phyloP scores from a whole-genome alignment of 2,113 vertebrate species.

The Hemicordylus capensis region DNA sequence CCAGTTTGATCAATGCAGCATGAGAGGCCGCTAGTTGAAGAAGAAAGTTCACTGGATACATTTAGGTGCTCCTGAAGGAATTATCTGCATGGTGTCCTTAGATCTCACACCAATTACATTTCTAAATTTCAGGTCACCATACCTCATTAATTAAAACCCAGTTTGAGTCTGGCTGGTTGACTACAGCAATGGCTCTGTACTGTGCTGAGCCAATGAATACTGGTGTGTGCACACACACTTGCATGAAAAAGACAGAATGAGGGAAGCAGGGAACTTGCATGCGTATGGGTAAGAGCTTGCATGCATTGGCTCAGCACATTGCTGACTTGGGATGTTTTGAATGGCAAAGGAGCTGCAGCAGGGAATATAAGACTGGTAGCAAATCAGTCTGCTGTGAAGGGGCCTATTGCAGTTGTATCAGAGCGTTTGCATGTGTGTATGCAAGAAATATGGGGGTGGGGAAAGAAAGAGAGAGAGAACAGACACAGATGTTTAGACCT shows the following conservation, averaged over 20 bases:
- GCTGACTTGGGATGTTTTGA: background rate
- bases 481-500: background rate
- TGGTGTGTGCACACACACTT: background rate
- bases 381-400: background rate
- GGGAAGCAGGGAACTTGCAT: background rate
- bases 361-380: background rate
- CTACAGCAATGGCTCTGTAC: background rate
- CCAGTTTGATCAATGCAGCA: too few species aligned
- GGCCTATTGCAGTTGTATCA: background rate
- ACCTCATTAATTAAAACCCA: background rate
- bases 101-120: background rate
- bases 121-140: background rate
- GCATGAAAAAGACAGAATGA: background rate
- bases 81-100: background rate
- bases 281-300: background rate
- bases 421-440: background rate
- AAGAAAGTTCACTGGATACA: too few species aligned
- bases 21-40: too few species aligned
- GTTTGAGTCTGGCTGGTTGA: background rate
- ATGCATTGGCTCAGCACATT: background rate
- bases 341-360: background rate
- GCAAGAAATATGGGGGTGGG: background rate
- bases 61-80: background rate
- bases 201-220: background rate
- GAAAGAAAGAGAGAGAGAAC: too few species aligned